These are phyloP conservation scores for Drosophila formosana DNA, from an alignment of 2,888 invertebrate genomes.

Conservation along the genomic window DNA sequence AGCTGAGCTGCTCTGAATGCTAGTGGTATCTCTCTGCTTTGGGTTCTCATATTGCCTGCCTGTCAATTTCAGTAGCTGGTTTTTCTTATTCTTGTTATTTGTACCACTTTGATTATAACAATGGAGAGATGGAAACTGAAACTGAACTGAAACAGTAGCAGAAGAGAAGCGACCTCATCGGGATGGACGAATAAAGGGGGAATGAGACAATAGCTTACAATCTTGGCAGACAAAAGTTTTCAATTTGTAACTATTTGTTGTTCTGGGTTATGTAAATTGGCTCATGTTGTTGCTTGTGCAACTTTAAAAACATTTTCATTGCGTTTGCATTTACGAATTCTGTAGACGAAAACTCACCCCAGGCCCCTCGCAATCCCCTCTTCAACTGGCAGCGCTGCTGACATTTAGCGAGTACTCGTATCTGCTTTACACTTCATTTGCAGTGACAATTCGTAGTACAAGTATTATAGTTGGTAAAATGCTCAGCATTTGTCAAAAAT, in stretches of 20 bases:
- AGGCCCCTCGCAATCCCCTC: neutral
- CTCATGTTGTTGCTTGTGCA: conserved; percentile 49
- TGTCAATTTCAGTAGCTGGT: conserved; percentile 61
- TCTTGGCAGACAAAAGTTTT: conserved; percentile 77
- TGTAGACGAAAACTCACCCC: neutral
- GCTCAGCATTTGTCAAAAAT: conserved; percentile 60
- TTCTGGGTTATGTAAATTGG: conserved; percentile 78
- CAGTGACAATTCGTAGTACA: conserved; percentile 50
- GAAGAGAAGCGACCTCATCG: conserved; percentile 7
- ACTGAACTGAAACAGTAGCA: conserved; percentile 3
- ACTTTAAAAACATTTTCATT: conserved; percentile 68
- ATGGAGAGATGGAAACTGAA: conserved; percentile 44
- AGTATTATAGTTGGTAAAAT: conserved; percentile 11
- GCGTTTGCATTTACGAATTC: conserved; percentile 52
- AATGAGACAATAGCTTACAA: conserved; percentile 76
- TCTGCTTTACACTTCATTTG: conserved; percentile 76
- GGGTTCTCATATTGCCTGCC: conserved; percentile 40
- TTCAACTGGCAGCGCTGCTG: neutral
- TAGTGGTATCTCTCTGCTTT: conserved; percentile 36
- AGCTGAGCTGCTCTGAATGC: conserved; percentile 22
- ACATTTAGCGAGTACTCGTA: conserved; percentile 40
- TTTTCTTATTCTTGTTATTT: conserved; percentile 69
- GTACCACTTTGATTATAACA: conserved; percentile 79
- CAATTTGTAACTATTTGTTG: conserved; percentile 80
- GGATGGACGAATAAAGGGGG: neutral